phyloP scores from a whole-genome alignment of 64 coral and sea anemone species.

The Actinia equina region DNA sequence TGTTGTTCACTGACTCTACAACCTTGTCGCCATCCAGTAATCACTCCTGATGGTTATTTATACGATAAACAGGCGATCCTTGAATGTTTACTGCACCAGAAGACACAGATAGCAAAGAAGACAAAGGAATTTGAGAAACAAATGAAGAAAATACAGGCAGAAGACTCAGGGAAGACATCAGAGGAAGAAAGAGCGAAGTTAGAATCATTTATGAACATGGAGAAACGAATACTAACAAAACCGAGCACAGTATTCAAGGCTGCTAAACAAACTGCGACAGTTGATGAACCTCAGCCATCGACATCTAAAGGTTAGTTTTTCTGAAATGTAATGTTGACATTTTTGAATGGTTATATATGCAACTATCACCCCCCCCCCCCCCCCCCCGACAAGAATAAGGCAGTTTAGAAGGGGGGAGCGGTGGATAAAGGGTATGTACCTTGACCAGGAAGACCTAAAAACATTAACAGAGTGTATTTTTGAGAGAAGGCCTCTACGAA shows the following conservation, averaged over 20 bases:
- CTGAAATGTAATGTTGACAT: no score
- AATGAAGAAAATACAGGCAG: conserved; percentile 67
- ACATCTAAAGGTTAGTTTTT: conserved; percentile 63
- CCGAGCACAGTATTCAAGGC: conserved; percentile 71
- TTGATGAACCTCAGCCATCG: conserved; percentile 47
- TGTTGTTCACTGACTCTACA: conserved; percentile 92
- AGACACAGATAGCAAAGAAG: conserved; percentile 88
- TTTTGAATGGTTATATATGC: no score
- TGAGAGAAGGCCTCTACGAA: no score
- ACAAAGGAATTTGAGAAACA: conserved; percentile 97
- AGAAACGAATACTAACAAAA: conserved; percentile 89
- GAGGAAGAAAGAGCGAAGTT: conserved; percentile 71
- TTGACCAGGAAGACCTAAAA: no score
- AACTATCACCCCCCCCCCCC: no score
- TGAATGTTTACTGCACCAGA: conserved; percentile 92
- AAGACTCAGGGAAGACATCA: conserved; percentile 52
- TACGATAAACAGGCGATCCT: conserved; percentile 97
- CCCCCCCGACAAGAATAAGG: no score
- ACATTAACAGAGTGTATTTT: no score
- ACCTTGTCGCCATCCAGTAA: conserved; percentile 87
- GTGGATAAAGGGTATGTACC: no score
- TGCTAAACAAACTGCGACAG: conserved; percentile 29
- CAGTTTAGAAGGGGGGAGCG: no score
- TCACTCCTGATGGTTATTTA: conserved; percentile 77
- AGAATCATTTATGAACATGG: conserved; percentile 81